A percentile compares a stretch with the other conserved stretches of the same genome.
Evolutionary conservation across 2,888 invertebrate species (phyloP).

Genomic region (Leptinotarsa peninsularis): DNA sequence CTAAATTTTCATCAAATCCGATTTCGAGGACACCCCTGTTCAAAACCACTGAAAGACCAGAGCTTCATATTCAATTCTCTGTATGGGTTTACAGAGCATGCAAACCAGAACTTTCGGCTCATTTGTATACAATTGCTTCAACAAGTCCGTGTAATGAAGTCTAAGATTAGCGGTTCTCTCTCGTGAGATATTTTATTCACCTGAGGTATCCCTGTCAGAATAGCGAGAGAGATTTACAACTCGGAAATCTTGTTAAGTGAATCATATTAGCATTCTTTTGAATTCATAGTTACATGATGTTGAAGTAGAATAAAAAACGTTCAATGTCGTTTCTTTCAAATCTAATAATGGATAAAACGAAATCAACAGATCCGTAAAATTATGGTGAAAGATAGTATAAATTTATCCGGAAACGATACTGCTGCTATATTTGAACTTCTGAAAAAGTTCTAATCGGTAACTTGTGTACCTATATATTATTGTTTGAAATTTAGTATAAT

Average conservation of each 20-base stretch:
- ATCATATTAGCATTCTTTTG: neutral
- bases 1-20: neutral
- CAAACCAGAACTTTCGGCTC: slow-evolving; percentile 1
- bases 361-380: too few species aligned
- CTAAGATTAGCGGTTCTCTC: slow-evolving; percentile 9
- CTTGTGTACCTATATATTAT: too few species aligned
- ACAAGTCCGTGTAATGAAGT: slow-evolving; percentile 2
- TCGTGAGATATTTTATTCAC: slow-evolving; percentile 11
- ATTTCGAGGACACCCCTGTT: neutral
- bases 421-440: too few species aligned
- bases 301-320: neutral
- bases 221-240: slow-evolving; percentile 8
- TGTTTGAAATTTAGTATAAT: too few species aligned
- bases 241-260: neutral
- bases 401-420: too few species aligned
- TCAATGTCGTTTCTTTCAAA: neutral
- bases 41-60: neutral
- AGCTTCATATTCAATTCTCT: slow-evolving; percentile 8
- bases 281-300: neutral
- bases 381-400: too few species aligned
- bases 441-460: too few species aligned
- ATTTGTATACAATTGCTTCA: slow-evolving; percentile 12
- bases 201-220: slow-evolving; percentile 1
- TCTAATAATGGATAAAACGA: neutral
- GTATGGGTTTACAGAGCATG: slow-evolving; percentile 7